Conservation (phyloP, 2,888 invertebrate genomes). For the Oscheius sp. region DNA sequence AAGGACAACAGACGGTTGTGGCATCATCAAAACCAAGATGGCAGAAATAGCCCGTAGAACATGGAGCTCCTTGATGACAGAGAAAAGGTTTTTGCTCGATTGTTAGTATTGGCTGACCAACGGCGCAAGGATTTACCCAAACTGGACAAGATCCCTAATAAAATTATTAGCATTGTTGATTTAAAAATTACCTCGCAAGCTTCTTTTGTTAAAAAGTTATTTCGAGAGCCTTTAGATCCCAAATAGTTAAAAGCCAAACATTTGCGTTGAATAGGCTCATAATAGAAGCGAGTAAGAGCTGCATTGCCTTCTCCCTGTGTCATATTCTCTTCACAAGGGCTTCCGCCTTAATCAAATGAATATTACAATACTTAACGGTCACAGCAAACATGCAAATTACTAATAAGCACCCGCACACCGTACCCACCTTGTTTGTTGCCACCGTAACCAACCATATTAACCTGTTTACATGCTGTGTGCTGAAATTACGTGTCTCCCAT, state of each 20-base stretch:
- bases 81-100: conserved; percentile 48
- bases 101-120: conserved; percentile 60
- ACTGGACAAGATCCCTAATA: conserved; percentile 56
- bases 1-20: conserved; percentile 65
- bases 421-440: conserved; percentile 6
- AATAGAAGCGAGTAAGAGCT: conserved; percentile 58
- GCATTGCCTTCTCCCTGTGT: conserved; percentile 59
- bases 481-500: conserved; percentile 1
- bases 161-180: conserved; percentile 62
- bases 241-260: conserved; percentile 65
- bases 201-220: conserved; percentile 62
- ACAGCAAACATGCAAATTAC: neutral
- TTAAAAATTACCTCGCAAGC: conserved; percentile 64
- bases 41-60: conserved; percentile 56
- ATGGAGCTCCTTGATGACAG: conserved; percentile 53
- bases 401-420: neutral
- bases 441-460: neutral
- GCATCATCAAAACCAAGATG: conserved; percentile 64
- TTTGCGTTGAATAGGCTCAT: conserved; percentile 52
- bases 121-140: conserved; percentile 65
- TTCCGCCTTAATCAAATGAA: conserved; percentile 37
- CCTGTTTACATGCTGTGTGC: conserved; percentile 8
- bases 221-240: conserved; percentile 64
- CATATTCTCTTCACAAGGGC: conserved; percentile 63
- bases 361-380: neutral